Conservation (phyloP, 2,888 invertebrate genomes). For the Hyles lineata region DNA sequence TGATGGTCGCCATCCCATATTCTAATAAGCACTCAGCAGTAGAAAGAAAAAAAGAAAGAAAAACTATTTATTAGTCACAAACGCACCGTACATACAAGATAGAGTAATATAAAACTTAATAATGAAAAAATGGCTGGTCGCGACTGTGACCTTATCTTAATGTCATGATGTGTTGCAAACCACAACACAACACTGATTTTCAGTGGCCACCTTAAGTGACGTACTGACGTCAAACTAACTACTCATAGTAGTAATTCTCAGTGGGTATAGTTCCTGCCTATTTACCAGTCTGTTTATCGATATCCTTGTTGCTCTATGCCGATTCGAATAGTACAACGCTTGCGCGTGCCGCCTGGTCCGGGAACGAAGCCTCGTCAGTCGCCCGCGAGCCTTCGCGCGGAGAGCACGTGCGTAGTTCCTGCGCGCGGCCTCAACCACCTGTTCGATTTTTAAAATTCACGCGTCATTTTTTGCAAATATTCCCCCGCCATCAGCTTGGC, state of each 20-base stretch:
- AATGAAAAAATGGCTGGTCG: too few relatives aligned
- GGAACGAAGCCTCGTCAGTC: constrained; percentile 16
- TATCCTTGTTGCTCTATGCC: constrained; percentile 18
- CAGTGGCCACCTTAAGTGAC: too few relatives aligned
- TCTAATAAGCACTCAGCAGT: too few relatives aligned
- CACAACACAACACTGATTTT: too few relatives aligned
- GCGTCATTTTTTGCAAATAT: constrained; percentile 4
- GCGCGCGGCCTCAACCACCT: constrained; percentile 27
- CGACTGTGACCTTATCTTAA: too few relatives aligned
- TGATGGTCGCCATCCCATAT: too few relatives aligned
- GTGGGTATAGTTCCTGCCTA: background rate
- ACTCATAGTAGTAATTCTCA: background rate
- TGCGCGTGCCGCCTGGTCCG: constrained; percentile 21
- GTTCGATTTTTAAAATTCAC: constrained; percentile 31
- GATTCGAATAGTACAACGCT: constrained; percentile 28
- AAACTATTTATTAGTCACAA: too few relatives aligned
- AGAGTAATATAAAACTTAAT: too few relatives aligned
- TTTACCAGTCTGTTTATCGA: constrained; percentile 1
- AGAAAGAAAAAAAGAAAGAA: too few relatives aligned
- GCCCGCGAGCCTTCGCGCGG: constrained; percentile 15
- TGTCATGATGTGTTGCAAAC: too few relatives aligned
- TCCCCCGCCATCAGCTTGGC: background rate
- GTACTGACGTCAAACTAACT: too few relatives aligned
- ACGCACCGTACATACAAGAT: too few relatives aligned
- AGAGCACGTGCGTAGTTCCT: background rate